phyloP scores from a whole-genome alignment of 2,113 vertebrate species.

The Phrynosoma blainvillii region DNA sequence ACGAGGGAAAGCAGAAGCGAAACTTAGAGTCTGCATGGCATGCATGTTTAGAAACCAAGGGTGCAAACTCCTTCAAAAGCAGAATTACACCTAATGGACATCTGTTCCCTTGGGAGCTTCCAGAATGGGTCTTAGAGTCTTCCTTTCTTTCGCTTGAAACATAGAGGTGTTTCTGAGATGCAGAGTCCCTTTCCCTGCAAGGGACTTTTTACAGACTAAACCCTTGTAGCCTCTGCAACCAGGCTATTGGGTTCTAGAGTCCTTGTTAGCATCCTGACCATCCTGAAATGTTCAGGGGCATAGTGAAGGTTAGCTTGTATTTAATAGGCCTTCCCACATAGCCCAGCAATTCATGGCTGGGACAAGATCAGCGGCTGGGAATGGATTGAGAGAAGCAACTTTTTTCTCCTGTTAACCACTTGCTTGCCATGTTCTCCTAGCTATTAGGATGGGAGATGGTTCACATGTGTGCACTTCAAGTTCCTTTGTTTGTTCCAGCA shows the following conservation, averaged over 20 bases:
- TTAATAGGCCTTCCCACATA: background rate
- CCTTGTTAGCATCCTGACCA: background rate
- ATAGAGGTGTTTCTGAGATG: background rate
- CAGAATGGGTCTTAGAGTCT: background rate
- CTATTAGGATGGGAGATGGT: too few relatives aligned
- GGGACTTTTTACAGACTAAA: background rate
- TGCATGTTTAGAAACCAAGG: rapidly evolving
- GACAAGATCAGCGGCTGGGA: too few relatives aligned
- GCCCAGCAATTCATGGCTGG: background rate
- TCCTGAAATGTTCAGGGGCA: too few relatives aligned
- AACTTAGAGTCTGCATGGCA: too few relatives aligned
- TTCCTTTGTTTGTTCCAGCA: too few relatives aligned
- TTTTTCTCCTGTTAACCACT: too few relatives aligned
- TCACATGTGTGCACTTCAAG: too few relatives aligned
- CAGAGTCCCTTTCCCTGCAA: background rate
- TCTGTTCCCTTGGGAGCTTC: background rate
- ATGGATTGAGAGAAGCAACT: too few relatives aligned
- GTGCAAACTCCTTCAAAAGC: rapidly evolving
- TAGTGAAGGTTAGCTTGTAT: background rate
- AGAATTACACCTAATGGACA: too few relatives aligned
- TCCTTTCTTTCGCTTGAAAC: background rate
- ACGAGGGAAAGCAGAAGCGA: rapidly evolving
- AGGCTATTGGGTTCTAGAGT: too few relatives aligned
- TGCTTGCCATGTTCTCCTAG: too few relatives aligned
- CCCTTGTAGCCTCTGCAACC: too few relatives aligned